These are phyloP conservation scores for Passer domesticus DNA, from an alignment of 2,113 vertebrate genomes.

Conservation along the genomic window DNA sequence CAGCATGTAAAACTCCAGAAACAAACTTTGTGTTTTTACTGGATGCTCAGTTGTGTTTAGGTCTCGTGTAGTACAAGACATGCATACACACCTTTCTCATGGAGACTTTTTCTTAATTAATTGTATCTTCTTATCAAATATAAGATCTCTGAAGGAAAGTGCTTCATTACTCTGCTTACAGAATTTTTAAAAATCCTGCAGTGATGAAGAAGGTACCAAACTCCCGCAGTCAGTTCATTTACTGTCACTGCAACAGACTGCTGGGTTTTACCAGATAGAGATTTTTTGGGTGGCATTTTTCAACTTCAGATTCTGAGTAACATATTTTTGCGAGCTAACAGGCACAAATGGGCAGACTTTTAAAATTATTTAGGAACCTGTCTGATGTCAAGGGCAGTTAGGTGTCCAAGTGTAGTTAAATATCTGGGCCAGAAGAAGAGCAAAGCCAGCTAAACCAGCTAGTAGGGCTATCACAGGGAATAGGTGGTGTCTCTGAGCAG, in stretches of 20 bases:
- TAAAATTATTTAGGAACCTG: background rate
- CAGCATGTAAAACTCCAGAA: background rate
- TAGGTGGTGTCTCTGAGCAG: constrained; percentile 8
- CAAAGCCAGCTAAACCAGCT: constrained; percentile 59
- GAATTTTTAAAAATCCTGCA: background rate
- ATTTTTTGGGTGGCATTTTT: background rate
- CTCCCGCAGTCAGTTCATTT: background rate
- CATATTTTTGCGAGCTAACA: background rate
- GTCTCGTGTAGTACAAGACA: background rate
- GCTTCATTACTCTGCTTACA: background rate
- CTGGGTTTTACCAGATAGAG: background rate
- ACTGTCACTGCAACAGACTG: background rate
- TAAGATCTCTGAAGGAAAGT: background rate
- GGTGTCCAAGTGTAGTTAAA: background rate
- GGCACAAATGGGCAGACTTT: background rate
- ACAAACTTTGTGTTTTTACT: background rate
- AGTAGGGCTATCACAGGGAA: background rate
- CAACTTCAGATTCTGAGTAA: background rate
- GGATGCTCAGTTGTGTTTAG: background rate
- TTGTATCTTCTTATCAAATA: background rate
- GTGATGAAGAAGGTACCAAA: background rate
- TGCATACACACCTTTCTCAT: background rate
- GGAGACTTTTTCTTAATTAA: background rate
- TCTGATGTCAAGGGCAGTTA: background rate
- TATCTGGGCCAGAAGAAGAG: constrained; percentile 27